Percentiles rank a stretch among this genome's conserved stretches.
phyloP scores from a whole-genome alignment of 2,113 vertebrate genomes.

The Rutilus rutilus region DNA sequence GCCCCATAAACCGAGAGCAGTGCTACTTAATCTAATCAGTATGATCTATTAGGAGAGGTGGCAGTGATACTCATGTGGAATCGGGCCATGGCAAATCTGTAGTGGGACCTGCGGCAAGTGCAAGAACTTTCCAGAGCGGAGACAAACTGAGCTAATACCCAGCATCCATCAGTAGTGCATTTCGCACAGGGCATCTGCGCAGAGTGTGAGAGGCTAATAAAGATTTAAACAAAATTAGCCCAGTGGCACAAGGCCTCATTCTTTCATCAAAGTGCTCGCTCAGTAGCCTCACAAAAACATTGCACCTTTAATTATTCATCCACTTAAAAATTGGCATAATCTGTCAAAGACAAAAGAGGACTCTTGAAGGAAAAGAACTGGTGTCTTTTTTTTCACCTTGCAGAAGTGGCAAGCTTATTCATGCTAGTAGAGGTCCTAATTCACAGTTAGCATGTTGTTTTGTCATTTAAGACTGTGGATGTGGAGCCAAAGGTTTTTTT shows the following conservation, averaged over 20 bases:
- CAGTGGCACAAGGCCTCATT: conserved; percentile 9
- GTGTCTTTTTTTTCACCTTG: neutral
- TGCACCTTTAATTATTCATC: conserved; percentile 39
- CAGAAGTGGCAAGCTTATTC: conserved; percentile 2
- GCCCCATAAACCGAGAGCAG: conserved; percentile 7
- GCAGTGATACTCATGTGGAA: conserved; percentile 35
- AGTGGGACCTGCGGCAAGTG: neutral
- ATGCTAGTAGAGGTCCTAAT: neutral
- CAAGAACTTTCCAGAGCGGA: conserved; percentile 17
- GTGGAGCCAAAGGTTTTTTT: neutral
- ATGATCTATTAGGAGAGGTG: conserved; percentile 49
- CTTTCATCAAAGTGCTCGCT: conserved; percentile 1
- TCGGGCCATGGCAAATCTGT: conserved; percentile 42
- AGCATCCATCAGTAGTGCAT: conserved; percentile 49
- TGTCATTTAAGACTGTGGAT: neutral
- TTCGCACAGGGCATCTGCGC: conserved; percentile 22
- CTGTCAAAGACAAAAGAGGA: neutral
- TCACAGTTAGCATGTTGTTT: neutral
- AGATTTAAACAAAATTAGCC: conserved; percentile 54
- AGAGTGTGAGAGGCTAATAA: conserved; percentile 44
- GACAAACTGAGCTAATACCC: conserved; percentile 36
- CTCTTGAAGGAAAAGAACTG: neutral
- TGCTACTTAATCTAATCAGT: conserved; percentile 49
- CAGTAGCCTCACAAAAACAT: conserved; percentile 25
- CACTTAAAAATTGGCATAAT: conserved; percentile 20